Conservation (phyloP, 2,888 invertebrate species). For the Cryptophagus acutangulus region DNA sequence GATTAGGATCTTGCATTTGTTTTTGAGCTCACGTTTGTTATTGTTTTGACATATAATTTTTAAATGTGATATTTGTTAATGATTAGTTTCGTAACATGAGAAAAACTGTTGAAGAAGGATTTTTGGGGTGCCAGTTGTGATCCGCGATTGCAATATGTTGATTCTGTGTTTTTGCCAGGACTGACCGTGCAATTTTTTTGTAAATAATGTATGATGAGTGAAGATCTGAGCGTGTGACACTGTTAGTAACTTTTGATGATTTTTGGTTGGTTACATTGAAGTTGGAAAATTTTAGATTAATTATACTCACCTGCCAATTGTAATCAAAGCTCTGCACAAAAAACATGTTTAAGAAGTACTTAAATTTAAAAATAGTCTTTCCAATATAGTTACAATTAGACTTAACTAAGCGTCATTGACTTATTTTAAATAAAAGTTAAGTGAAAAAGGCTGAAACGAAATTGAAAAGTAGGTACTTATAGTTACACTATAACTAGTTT, state of each 20-base stretch:
- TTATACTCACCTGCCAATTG: conserved; percentile 24
- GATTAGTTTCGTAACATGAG: too few relatives aligned
- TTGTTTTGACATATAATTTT: too few relatives aligned
- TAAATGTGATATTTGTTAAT: too few relatives aligned
- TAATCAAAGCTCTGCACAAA: conserved; percentile 23
- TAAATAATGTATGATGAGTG: background rate
- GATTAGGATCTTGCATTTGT: too few relatives aligned
- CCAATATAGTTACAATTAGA: conserved; percentile 16
- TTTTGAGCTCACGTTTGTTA: too few relatives aligned
- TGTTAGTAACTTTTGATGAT: background rate
- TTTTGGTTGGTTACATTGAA: background rate
- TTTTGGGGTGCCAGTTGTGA: conserved; percentile 7
- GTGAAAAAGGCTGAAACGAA: conserved; percentile 19
- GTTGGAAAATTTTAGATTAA: background rate
- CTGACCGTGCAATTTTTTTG: conserved; percentile 41
- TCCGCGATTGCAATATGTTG: conserved; percentile 12
- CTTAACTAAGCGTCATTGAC: conserved; percentile 10
- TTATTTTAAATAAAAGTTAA: conserved; percentile 9
- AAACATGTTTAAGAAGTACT: conserved; percentile 23
- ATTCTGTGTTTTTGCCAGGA: conserved; percentile 35
- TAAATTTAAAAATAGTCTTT: conserved; percentile 15
- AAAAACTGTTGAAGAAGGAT: too few relatives aligned
- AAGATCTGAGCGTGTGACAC: background rate
- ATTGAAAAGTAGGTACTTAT: conserved; percentile 12
- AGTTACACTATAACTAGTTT: conserved; percentile 6